Base-by-base conservation (phyloP, 2,888 invertebrate genomes). In the Melinaea menophilus region DNA sequence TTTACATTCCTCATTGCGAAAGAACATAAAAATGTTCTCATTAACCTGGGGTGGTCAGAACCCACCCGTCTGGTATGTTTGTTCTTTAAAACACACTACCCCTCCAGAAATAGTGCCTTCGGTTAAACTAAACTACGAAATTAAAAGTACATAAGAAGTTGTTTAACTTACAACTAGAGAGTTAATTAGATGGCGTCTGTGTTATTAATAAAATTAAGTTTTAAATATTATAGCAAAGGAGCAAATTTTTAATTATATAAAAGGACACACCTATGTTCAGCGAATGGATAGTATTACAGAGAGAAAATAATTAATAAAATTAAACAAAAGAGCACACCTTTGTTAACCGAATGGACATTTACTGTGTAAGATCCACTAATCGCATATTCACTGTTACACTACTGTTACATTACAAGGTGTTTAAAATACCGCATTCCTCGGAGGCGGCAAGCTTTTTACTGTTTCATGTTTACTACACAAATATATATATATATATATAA, bases 1-100 rank as follows among this genome's bases (percentile, higher is more conserved):
- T 90, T 90, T 90, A 89, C 90, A 90, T 90, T 90, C 89, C 88
- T 90, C 87, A 88, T 88, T 88, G 90, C 81, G 83, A 80, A 81
- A 83, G 84, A 78, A 86, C 88, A 85, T 88, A 90, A 90, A 90
- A 90, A 88, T 86, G 79, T 84, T 80, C 90, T 89, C 88, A 90
- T 90, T 90, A 88, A 88, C 88, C 86, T 86, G 85, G 79, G 82
- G 82, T 81, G 84, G 83, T 82, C 86, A 84, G 80, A 65, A 81
- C 79, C 81, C 80, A 77, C 78, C 79, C 81, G 73, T 75, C 73
- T 67, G 70, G 73, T 22, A 75, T 72, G 76, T 69, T 67, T 69
- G 67, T 69, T 73, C 66, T 67, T 69, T 69, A 68, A 70, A 63
- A 70, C 69, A 69, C 65, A 62, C 61, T 58, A 65, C 62, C 64